phyloP scores from a whole-genome alignment of 2,113 vertebrate genomes.

The Dicaeum eximium region DNA sequence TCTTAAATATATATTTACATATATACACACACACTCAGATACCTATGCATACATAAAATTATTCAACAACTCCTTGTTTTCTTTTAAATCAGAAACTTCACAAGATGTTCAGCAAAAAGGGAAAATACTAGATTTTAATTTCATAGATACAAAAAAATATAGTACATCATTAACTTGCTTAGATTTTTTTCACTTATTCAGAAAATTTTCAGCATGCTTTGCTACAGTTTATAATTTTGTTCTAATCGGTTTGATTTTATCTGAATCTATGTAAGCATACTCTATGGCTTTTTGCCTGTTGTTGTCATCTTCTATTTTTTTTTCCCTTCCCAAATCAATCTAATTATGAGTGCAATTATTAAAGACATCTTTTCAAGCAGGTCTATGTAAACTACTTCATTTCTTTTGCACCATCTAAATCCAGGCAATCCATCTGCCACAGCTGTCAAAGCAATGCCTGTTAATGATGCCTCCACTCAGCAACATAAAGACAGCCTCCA shows the following conservation, averaged over 20 bases:
- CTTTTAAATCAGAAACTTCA: neutral
- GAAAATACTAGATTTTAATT: neutral
- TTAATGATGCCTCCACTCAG: constrained; percentile 43
- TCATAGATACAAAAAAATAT: neutral
- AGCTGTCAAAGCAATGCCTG: constrained; percentile 61
- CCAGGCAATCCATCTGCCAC: constrained; percentile 65
- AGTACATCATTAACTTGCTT: neutral
- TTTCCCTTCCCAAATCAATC: constrained; percentile 28
- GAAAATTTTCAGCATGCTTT: neutral
- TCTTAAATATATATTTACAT: neutral
- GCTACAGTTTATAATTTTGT: neutral
- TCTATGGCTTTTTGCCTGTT: neutral
- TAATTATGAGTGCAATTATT: constrained; percentile 70
- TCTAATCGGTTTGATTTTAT: neutral
- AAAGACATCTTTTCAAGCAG: constrained; percentile 68
- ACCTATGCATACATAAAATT: neutral
- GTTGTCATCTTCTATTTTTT: neutral
- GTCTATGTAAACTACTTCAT: constrained; percentile 65
- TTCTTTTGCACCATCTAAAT: constrained; percentile 69
- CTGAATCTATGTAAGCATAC: neutral
- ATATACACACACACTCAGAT: too few relatives aligned
- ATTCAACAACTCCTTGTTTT: neutral
- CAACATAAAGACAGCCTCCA: constrained; percentile 33
- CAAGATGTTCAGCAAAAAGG: neutral
- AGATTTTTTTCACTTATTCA: neutral